Evolutionary conservation across 92 coral and sea anemone genomes (phyloP).

Genomic region (Pocillopora meandrina): DNA sequence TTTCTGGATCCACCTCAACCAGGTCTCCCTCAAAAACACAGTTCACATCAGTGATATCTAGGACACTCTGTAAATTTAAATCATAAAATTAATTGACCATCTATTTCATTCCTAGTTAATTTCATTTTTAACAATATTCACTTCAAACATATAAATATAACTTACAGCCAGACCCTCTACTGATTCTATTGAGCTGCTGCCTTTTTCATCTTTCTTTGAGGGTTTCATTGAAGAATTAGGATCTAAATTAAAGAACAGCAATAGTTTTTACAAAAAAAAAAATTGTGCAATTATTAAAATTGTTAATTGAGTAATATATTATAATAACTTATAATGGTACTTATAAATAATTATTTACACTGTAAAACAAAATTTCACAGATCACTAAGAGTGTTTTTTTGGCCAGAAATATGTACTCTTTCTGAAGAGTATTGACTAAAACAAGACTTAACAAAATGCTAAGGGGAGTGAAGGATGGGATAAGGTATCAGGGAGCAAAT

Average conservation of each 20-base stretch:
- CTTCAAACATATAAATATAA: not conserved
- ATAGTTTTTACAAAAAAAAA: not conserved
- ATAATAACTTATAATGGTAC: not conserved
- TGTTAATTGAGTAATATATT: not conserved
- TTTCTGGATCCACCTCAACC: slow-evolving; percentile 74
- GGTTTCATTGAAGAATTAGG: slow-evolving; percentile 67
- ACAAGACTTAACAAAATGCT: not conserved
- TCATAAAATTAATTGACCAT: not conserved
- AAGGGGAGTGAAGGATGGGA: not conserved
- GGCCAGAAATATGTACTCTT: no score
- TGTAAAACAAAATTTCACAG: no score
- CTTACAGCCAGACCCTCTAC: slow-evolving; percentile 92
- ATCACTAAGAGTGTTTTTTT: no score
- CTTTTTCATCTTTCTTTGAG: slow-evolving; percentile 80
- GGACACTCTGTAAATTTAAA: slow-evolving; percentile 58
- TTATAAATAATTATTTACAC: no score
- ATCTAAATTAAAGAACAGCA: slow-evolving; percentile 40
- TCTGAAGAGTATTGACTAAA: no score
- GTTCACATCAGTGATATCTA: slow-evolving; percentile 85
- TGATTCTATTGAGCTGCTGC: slow-evolving; percentile 86
- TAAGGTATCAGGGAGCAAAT: not conserved
- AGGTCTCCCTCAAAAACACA: slow-evolving; percentile 92
- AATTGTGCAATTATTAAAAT: not conserved
- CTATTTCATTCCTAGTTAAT: not conserved
- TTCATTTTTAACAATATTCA: not conserved